These are phyloP conservation scores for Manis javanica DNA, from an alignment of 2,797 vertebrate genomes.

Conservation along the genomic window DNA sequence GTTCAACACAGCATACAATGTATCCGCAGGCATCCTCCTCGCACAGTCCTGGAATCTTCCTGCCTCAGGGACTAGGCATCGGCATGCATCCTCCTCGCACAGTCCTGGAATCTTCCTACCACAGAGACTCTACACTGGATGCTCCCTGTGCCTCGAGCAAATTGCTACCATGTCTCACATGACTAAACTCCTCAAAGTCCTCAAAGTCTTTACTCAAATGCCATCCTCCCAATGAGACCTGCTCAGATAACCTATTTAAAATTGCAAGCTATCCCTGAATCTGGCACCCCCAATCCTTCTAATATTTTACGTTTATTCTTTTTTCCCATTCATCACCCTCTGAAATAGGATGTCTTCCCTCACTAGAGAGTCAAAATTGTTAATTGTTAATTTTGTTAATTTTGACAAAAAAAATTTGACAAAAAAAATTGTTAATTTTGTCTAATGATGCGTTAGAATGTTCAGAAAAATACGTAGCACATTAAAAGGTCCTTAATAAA, in stretches of 20 bases:
- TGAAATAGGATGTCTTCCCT: neutral
- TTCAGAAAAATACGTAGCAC: neutral
- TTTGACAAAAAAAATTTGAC: too few relatives aligned
- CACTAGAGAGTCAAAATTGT: neutral
- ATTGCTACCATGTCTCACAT: neutral
- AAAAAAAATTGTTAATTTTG: too few relatives aligned
- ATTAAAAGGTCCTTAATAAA: neutral
- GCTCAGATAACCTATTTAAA: neutral
- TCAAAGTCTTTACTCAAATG: constrained; percentile 2
- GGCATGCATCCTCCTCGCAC: neutral
- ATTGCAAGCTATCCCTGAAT: neutral
- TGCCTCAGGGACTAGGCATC: neutral
- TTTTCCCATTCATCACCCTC: neutral
- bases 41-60: neutral
- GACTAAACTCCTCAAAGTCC: neutral
- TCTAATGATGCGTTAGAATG: neutral
- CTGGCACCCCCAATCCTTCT: neutral
- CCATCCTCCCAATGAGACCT: neutral
- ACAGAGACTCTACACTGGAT: neutral
- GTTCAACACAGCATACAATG: neutral
- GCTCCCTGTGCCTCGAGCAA: neutral
- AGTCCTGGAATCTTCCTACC: neutral
- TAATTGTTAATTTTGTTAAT: too few relatives aligned
- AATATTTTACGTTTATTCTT: neutral
- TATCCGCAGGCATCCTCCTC: neutral